phyloP scores from a whole-genome alignment of 2,888 invertebrate genomes.

The Dysmachus trigonus region DNA sequence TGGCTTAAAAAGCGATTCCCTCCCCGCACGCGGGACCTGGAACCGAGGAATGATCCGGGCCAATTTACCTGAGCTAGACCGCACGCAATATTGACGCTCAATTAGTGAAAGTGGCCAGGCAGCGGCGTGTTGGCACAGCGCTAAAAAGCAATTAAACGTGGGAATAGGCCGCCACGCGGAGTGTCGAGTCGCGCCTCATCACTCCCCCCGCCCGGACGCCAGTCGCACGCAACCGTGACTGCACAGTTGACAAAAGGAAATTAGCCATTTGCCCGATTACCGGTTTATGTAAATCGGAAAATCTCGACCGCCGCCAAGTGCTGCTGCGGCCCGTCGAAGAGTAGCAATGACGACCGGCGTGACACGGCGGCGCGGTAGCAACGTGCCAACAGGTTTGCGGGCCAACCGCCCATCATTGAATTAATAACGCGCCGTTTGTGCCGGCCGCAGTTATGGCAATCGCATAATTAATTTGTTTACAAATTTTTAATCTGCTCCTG shows the following conservation, averaged over 20 bases:
- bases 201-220: background rate
- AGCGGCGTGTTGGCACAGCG: background rate
- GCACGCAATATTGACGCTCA: background rate
- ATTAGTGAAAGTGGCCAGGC: background rate
- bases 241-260: conserved; percentile 11
- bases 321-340: background rate
- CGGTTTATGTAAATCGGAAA: conserved; percentile 13
- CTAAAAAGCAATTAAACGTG: conserved; percentile 1
- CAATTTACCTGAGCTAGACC: background rate
- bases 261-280: conserved; percentile 2
- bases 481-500: background rate
- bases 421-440: background rate
- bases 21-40: background rate
- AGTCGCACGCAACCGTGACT: conserved; percentile 1
- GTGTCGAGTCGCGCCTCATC: background rate
- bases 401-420: background rate
- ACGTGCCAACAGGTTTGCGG: background rate
- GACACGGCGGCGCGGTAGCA: too few species aligned
- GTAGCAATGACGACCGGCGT: background rate
- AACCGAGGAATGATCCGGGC: background rate
- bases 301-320: background rate
- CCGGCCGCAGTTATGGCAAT: background rate
- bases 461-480: background rate
- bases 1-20: background rate
- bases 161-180: background rate